Evolutionary conservation across 2,113 vertebrate species (phyloP).

Genomic region (Thamnaconus septentrionalis): DNA sequence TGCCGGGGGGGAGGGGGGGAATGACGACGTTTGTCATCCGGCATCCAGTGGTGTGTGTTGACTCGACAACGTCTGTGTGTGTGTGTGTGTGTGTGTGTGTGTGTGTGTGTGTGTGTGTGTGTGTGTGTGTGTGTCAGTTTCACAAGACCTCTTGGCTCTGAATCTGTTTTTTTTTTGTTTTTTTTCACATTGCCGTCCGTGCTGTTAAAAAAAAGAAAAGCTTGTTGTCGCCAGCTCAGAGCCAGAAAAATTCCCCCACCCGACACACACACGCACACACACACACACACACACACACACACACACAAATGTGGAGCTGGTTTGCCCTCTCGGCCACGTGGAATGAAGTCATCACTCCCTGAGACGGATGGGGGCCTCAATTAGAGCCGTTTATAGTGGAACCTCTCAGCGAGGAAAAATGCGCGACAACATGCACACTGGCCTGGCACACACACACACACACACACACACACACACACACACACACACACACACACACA

Average conservation of each 20-base stretch:
- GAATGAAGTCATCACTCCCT: slow-evolving; percentile 49
- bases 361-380: slow-evolving; percentile 20
- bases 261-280: no score
- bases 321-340: slow-evolving; percentile 51
- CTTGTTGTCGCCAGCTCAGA: slow-evolving; percentile 14
- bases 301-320: slow-evolving; percentile 32
- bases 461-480: no score
- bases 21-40: slow-evolving; percentile 21
- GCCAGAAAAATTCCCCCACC: not conserved
- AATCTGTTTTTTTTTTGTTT: slow-evolving; percentile 14
- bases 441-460: no score
- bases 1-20: slow-evolving; percentile 4
- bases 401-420: slow-evolving; percentile 1
- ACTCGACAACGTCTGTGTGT: no score
- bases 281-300: no score
- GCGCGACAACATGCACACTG: not conserved
- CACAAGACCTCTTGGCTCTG: slow-evolving; percentile 20
- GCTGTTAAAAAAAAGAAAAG: slow-evolving; percentile 5
- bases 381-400: slow-evolving; percentile 3
- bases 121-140: slow-evolving; percentile 17
- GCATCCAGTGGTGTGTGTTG: slow-evolving; percentile 4
- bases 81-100: slow-evolving; percentile 14
- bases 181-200: slow-evolving; percentile 25
- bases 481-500: no score
- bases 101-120: not conserved